A percentile compares a stretch with the other conserved stretches of the same genome.
These are phyloP conservation scores for Ageneiosus marmoratus DNA, from an alignment of 2,113 vertebrate species.

Conservation along the genomic window DNA sequence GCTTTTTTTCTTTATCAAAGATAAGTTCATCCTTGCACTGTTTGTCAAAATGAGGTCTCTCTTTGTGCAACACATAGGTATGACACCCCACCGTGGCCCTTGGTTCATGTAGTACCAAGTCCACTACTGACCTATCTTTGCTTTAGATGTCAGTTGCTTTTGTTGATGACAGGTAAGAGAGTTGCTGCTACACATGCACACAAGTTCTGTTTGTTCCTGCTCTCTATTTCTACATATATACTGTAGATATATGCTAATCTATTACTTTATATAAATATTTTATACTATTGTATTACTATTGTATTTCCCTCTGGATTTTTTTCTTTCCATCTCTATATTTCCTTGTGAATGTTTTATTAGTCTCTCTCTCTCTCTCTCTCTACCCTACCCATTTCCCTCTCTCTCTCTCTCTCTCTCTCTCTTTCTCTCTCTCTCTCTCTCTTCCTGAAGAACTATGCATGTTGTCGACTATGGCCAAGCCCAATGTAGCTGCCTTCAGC, in stretches of 20 bases:
- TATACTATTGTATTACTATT: not conserved
- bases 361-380: not conserved
- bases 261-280: conserved; percentile 17
- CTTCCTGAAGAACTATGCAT: conserved; percentile 15
- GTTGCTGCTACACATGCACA: not conserved
- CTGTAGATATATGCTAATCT: not conserved
- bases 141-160: conserved; percentile 35
- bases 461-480: conserved; percentile 34
- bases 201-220: not conserved
- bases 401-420: not conserved
- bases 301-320: conserved; percentile 8
- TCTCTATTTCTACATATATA: not conserved
- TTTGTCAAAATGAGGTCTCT: conserved; percentile 33
- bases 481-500: conserved; percentile 68
- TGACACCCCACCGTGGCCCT: conserved; percentile 15
- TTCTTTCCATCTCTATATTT: not conserved
- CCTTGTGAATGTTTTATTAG: conserved; percentile 1
- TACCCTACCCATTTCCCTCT: not conserved
- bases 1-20: conserved; percentile 6
- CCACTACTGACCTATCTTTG: conserved; percentile 21
- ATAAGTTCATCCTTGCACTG: conserved; percentile 12
- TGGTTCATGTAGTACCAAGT: conserved; percentile 16
- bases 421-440: not conserved
- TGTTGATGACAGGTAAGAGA: no score
- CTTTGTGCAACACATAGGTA: conserved; percentile 6